Conservation (phyloP, 2,888 invertebrate species). For the Barypeithes pellucidus region DNA sequence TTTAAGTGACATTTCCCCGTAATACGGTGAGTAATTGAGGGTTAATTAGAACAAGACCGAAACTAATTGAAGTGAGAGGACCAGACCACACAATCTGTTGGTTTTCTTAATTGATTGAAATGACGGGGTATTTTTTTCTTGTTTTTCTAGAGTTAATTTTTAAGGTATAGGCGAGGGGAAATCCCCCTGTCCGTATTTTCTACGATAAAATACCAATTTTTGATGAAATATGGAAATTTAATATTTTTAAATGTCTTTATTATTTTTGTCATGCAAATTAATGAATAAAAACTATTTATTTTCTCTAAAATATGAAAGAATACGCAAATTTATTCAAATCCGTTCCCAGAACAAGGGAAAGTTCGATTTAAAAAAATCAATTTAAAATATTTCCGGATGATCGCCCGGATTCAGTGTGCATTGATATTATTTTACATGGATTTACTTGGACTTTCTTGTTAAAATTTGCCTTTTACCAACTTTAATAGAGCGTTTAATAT, state of each 20-base stretch:
- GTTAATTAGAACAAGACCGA: slow-evolving; percentile 45
- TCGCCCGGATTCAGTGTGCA: slow-evolving; percentile 42
- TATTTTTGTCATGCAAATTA: too few species aligned
- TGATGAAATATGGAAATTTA: too few species aligned
- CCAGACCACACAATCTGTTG: slow-evolving; percentile 46
- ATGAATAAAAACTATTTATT: neutral
- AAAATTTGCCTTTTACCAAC: slow-evolving; percentile 36
- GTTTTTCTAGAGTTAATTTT: too few species aligned
- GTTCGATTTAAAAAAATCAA: slow-evolving; percentile 39
- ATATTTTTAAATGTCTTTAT: too few species aligned
- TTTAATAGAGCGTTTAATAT: slow-evolving; percentile 41
- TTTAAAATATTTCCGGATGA: slow-evolving; percentile 47
- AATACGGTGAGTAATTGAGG: slow-evolving; percentile 36
- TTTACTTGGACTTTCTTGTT: slow-evolving; percentile 42
- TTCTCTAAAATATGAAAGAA: neutral
- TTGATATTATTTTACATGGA: slow-evolving; percentile 40
- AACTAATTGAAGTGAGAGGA: slow-evolving; percentile 37
- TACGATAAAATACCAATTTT: too few species aligned
- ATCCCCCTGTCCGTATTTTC: too few species aligned
- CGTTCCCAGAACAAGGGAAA: slow-evolving; percentile 47
- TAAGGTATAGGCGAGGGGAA: too few species aligned
- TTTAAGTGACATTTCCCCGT: slow-evolving; percentile 37
- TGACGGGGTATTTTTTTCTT: neutral
- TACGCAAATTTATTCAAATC: slow-evolving; percentile 12
- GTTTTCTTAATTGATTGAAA: neutral